Percentiles rank a stretch among this genome's conserved stretches.
These are phyloP conservation scores for Dendrophyllia cribrosa DNA, from an alignment of 64 coral and sea anemone genomes.

Conservation along the genomic window DNA sequence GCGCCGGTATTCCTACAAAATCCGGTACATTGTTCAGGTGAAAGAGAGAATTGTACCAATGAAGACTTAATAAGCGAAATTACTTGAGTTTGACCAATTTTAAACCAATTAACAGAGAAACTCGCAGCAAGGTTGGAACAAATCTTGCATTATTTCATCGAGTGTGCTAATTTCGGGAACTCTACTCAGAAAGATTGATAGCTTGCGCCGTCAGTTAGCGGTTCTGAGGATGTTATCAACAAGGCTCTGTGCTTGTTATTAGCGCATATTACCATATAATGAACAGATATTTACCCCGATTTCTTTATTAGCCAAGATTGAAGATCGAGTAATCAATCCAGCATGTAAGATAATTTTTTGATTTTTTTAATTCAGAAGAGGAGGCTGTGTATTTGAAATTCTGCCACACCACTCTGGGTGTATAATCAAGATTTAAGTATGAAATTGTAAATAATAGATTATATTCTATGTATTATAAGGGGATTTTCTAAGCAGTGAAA, in stretches of 20 bases:
- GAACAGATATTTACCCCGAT: conserved; percentile 1
- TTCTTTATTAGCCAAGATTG: background rate
- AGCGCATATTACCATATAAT: background rate
- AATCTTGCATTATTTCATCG: background rate
- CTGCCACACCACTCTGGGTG: too few relatives aligned
- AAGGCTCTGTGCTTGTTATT: background rate
- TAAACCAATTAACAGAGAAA: conserved; percentile 5
- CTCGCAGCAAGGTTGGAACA: background rate
- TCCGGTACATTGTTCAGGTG: too few relatives aligned
- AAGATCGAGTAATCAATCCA: background rate
- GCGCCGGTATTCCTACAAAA: too few relatives aligned
- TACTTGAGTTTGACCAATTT: background rate
- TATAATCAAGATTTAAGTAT: background rate
- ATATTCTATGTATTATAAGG: background rate
- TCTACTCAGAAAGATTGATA: background rate
- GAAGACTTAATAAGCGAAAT: background rate
- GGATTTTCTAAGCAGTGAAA: background rate
- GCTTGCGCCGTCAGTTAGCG: background rate
- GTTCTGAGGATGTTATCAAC: background rate
- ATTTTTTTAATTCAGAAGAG: background rate
- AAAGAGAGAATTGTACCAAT: too few relatives aligned
- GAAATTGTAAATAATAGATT: conserved; percentile 25
- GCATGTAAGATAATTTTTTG: background rate
- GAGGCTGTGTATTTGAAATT: background rate
- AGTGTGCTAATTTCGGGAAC: background rate